Evolutionary conservation across 2,888 invertebrate species (phyloP), one percentile per base, ranked within the genome.

Genomic region (Heterodera filipjevi): DNA sequence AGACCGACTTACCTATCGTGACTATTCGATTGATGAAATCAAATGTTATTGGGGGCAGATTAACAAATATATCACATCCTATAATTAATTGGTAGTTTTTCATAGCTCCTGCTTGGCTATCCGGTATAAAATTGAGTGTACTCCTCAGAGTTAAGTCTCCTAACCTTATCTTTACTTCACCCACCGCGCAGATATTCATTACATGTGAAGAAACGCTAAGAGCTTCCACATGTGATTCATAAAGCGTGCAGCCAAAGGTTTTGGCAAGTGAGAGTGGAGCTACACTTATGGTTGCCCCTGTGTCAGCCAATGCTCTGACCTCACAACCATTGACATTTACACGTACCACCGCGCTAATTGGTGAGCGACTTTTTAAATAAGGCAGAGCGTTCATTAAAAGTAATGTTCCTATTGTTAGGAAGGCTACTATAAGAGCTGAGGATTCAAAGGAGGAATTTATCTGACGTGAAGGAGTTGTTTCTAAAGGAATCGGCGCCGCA

Each of bases 241-340:
- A 3, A 8, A 76, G n/a, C 10, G 5, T 3, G n/a, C 30, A 32
- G 6, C 59, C 32, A 8, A 22, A 16, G 3, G 16, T 35, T 1
- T 64, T 44, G 6, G 76, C 76, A 5, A 76, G 8, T 2, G 64
- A 53, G 3, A 66, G 44, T 0, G 76, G 76, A 49, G 76, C 76
- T 22, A 76, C 66, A 3, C 32, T 64, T 32, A 76, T 35, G 12
- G 66, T 76, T 5, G 76, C 46, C 0, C 76, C 76, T 6, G 76
- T 64, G 72, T 76, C 76, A 8, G 59, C 35, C 8, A 76, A 27
- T 10, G 27, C 27, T 2, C 33, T 14, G 2, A 71, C 14, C 1
- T 44, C 46, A 2, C 32, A 3, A 14, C 27, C 27, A 71, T 71
- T 71, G 1, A 71, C 33, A 33, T 71, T 32, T 14, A 33, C 71